A percentile compares a stretch with the other conserved stretches of the same genome.
These are phyloP conservation scores for Ophraella communa DNA, from an alignment of 2,888 invertebrate genomes.

Conservation along the genomic window DNA sequence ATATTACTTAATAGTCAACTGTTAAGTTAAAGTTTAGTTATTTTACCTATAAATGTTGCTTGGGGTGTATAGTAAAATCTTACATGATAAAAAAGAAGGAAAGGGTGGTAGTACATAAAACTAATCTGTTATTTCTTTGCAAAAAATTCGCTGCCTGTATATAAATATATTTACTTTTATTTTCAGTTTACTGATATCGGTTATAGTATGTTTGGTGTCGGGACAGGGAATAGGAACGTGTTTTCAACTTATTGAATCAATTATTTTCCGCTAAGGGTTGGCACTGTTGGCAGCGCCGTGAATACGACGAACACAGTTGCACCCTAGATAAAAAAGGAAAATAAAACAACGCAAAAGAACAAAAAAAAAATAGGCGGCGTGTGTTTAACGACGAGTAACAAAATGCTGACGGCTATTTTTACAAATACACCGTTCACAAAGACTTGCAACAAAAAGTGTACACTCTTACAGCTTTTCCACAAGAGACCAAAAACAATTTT, in stretches of 20 bases:
- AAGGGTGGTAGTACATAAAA: too few relatives aligned
- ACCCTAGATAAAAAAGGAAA: conserved; percentile 36
- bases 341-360: too few relatives aligned
- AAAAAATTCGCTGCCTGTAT: conserved; percentile 12
- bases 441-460: conserved; percentile 26
- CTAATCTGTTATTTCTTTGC: too few relatives aligned
- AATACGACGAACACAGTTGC: conserved; percentile 46
- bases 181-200: conserved; percentile 54
- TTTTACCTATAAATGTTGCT: too few relatives aligned
- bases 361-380: conserved; percentile 45
- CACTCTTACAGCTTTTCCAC: conserved; percentile 16
- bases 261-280: conserved; percentile 59
- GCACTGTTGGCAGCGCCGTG: too few relatives aligned
- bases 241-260: conserved; percentile 61
- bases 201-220: conserved; percentile 58
- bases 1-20: too few relatives aligned
- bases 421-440: conserved; percentile 29
- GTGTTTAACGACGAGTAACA: conserved; percentile 46
- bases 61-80: too few relatives aligned
- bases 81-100: too few relatives aligned
- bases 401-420: conserved; percentile 53
- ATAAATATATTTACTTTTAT: conserved; percentile 50
- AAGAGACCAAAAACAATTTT: conserved; percentile 7
- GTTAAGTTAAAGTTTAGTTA: too few relatives aligned
- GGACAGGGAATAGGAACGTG: conserved; percentile 54